A percentile compares a stretch with the other conserved stretches of the same genome.
Conservation (phyloP, 2,113 vertebrate species). For the Pyxicephalus adspersus region DNA sequence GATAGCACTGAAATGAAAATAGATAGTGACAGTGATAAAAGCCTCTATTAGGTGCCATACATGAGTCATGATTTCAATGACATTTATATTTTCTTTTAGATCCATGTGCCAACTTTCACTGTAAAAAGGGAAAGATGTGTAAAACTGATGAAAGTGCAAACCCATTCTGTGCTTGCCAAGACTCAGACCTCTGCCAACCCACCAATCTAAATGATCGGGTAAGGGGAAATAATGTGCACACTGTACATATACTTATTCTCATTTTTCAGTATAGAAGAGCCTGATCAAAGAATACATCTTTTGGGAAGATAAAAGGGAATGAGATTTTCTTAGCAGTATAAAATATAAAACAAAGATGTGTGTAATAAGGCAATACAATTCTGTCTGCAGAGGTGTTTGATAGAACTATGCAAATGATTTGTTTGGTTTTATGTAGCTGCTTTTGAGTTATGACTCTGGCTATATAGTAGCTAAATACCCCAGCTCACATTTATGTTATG, state of each 20-base stretch:
- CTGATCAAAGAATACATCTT: too few species aligned
- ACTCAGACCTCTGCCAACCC: conserved; percentile 84
- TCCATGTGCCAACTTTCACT: conserved; percentile 91
- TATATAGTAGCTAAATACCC: too few species aligned
- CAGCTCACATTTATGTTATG: too few species aligned
- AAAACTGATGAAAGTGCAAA: conserved; percentile 90
- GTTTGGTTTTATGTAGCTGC: too few species aligned
- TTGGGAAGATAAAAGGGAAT: too few species aligned
- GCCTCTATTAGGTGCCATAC: background rate
- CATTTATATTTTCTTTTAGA: conserved; percentile 68
- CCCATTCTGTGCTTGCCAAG: conserved; percentile 96
- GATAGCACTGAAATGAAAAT: too few species aligned
- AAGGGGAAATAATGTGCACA: conserved; percentile 68
- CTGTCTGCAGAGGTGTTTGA: too few species aligned
- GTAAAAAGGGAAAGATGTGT: conserved; percentile 96
- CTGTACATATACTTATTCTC: background rate
- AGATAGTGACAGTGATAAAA: background rate
- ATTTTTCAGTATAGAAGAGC: background rate
- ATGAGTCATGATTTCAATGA: background rate
- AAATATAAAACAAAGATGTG: background rate
- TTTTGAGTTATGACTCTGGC: too few species aligned
- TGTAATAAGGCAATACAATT: too few species aligned
- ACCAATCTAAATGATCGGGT: conserved; percentile 82
- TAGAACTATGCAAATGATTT: too few species aligned
- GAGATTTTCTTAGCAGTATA: too few species aligned